A percentile compares a stretch with the other conserved stretches of the same genome.
phyloP scores from a whole-genome alignment of 2,888 invertebrate genomes.

The Koerneria pararmatus region DNA sequence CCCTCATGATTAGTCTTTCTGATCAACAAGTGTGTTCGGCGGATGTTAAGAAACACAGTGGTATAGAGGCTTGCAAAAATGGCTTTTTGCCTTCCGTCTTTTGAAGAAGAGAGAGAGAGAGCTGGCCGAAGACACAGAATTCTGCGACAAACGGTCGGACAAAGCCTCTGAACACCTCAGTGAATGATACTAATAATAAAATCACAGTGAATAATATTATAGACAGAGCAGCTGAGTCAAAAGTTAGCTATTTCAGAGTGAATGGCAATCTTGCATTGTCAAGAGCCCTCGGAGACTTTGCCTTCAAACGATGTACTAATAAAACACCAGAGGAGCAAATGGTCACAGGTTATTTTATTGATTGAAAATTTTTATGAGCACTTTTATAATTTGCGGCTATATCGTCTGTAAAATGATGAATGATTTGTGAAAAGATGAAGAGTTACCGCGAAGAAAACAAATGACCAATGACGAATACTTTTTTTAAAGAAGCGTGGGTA shows the following conservation, averaged over 20 bases:
- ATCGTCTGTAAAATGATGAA: background rate
- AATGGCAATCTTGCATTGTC: slow-evolving; percentile 89
- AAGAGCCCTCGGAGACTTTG: slow-evolving; percentile 91
- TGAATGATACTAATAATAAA: background rate
- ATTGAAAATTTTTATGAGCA: background rate
- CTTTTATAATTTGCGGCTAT: background rate
- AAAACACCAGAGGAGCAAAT: slow-evolving; percentile 88
- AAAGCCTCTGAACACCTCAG: background rate
- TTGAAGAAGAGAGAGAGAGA: no score
- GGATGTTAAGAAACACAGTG: no score
- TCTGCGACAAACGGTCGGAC: no score
- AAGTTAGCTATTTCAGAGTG: slow-evolving; percentile 64
- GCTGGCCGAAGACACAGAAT: no score
- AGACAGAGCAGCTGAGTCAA: background rate
- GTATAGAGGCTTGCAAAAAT: no score
- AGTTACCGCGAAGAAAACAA: background rate
- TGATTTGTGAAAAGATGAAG: no score
- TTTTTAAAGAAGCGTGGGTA: no score
- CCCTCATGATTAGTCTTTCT: no score
- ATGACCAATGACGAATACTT: no score
- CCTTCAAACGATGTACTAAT: slow-evolving; percentile 84
- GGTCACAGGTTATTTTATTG: slow-evolving; percentile 75
- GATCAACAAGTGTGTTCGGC: no score
- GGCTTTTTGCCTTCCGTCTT: no score
- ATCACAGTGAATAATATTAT: background rate